Conservation (phyloP, 1,140 invertebrate species). For the Trichomalopsis sarcophagae region DNA sequence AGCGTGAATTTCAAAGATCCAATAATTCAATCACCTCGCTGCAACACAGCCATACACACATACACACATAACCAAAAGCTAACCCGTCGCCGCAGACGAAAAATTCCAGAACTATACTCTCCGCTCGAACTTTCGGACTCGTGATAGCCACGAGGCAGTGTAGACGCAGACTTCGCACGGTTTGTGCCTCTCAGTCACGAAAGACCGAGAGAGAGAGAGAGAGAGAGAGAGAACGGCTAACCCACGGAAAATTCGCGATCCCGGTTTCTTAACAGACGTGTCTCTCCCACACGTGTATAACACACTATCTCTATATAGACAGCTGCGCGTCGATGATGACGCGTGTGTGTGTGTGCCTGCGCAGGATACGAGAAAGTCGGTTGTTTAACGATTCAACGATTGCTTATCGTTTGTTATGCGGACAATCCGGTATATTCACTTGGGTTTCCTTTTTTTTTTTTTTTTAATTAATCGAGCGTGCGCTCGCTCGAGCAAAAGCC, state of each 20-base stretch:
- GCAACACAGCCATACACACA: not conserved
- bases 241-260: conserved; percentile 9
- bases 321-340: not conserved
- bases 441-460: conserved; percentile 16
- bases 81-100: not conserved
- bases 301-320: not conserved
- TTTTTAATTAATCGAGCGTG: conserved; percentile 40
- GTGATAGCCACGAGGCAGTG: conserved; percentile 58
- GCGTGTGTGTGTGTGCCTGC: not conserved
- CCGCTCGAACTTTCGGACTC: conserved; percentile 27
- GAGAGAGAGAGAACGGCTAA: not conserved
- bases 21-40: not conserved
- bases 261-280: not conserved
- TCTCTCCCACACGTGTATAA: not conserved
- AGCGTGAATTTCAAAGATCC: not conserved
- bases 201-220: not conserved
- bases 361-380: conserved; percentile 19
- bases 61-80: not conserved
- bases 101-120: not conserved
- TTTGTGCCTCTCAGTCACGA: not conserved
- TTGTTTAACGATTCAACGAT: conserved; percentile 26
- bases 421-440: conserved; percentile 19
- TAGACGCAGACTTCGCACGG: conserved; percentile 25
- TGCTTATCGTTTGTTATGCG: conserved; percentile 33
- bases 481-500: not conserved